phyloP scores from a whole-genome alignment of 2,888 invertebrate genomes.

The Desoria tigrina region DNA sequence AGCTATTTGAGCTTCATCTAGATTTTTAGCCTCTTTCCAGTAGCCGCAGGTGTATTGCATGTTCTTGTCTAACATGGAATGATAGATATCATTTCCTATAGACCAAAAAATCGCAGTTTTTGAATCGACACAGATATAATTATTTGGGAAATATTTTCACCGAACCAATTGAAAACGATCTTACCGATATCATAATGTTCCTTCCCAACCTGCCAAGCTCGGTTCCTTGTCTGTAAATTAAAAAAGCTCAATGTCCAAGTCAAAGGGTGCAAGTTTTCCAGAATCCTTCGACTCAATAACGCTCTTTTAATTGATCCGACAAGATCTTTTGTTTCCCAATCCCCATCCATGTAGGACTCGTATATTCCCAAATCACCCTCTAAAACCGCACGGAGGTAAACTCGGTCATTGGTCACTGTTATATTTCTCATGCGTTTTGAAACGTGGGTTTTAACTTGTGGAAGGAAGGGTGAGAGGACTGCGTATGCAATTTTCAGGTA shows the following conservation, averaged over 20 bases:
- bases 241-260: slow-evolving; percentile 35
- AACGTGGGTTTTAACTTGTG: too few relatives aligned
- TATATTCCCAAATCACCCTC: slow-evolving; percentile 33
- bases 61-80: slow-evolving; percentile 41
- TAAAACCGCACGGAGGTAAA: slow-evolving; percentile 1
- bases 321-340: slow-evolving; percentile 32
- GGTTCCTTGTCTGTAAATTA: slow-evolving; percentile 40
- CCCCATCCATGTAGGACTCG: slow-evolving; percentile 38
- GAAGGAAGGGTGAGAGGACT: too few relatives aligned
- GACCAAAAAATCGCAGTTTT: not conserved
- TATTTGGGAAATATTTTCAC: too few relatives aligned
- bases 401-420: too few relatives aligned
- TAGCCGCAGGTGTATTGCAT: slow-evolving; percentile 51
- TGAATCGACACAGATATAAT: not conserved
- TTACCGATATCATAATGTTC: slow-evolving; percentile 45
- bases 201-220: slow-evolving; percentile 41
- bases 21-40: slow-evolving; percentile 42
- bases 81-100: slow-evolving; percentile 46
- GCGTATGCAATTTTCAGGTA: too few relatives aligned
- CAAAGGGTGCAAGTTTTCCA: slow-evolving; percentile 31
- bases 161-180: not conserved
- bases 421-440: too few relatives aligned
- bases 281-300: slow-evolving; percentile 17
- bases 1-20: slow-evolving; percentile 38
- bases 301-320: slow-evolving; percentile 19